Conservation (phyloP, 2,888 invertebrate species). For the Autographa gamma region DNA sequence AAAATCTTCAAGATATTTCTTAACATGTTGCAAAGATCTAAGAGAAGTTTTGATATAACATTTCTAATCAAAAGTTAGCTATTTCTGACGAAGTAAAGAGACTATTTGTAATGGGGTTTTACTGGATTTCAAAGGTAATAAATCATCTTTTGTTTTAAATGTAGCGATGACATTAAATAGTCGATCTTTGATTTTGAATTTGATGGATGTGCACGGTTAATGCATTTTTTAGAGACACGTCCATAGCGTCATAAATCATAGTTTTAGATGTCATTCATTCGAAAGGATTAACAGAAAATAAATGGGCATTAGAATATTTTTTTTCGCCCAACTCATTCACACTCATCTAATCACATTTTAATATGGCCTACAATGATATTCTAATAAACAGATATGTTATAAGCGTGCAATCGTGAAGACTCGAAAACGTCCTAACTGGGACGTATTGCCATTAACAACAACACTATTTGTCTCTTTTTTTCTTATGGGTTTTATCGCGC, state of each 20-base stretch:
- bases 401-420: too few relatives aligned
- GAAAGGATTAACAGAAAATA: neutral
- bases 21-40: constrained; percentile 15
- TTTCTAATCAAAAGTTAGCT: constrained; percentile 12
- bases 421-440: too few relatives aligned
- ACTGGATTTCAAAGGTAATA: constrained; percentile 45
- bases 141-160: constrained; percentile 71
- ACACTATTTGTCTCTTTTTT: too few relatives aligned
- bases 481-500: too few relatives aligned
- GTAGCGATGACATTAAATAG: constrained; percentile 34
- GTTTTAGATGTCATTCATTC: neutral
- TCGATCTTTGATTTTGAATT: constrained; percentile 49
- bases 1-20: constrained; percentile 18
- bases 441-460: too few relatives aligned
- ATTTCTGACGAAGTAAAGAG: constrained; percentile 10
- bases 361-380: too few relatives aligned
- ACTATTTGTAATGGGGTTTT: neutral
- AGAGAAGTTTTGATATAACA: constrained; percentile 4
- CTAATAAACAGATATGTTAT: too few relatives aligned
- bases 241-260: constrained; percentile 27
- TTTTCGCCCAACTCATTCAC: too few relatives aligned
- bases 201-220: constrained; percentile 61
- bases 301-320: neutral
- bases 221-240: constrained; percentile 30
- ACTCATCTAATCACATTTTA: too few relatives aligned